Evolutionary conservation across 1,140 invertebrate genomes (phyloP), one percentile per base, ranked within the genome.

Genomic region (Notospermus geniculatus): DNA sequence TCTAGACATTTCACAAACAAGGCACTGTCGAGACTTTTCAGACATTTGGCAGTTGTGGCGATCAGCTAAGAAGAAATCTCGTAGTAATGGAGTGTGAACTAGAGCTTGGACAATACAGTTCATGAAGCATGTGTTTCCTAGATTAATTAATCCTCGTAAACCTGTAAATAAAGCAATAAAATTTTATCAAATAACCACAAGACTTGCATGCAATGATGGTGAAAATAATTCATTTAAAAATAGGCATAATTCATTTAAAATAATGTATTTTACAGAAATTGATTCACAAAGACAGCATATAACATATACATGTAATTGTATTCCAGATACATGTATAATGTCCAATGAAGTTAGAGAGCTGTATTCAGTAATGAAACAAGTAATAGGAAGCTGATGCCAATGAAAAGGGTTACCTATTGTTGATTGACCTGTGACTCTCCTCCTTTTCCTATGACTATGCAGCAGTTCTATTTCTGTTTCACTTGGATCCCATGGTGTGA

Each of bases 71-170:
- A 98, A 98, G 81, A 95, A 98, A 78, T 98, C 95, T 66, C 95
- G 82, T 57, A 99, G 82, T 22, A 97, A 80, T 1, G 95, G 95
- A 5, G 94, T 98, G 75, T 98, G 95, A 52, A 93, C 93, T 60
- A 99, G 77, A 1, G 92, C 90, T 84, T 98, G 96, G 9, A 98
- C 88, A 73, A 98, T 96, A 75, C 93, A 95, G 80, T 97, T 98
- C 92, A 98, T 97, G 78, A 98, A 98, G 82, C 96, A 99, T 0
- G 97, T 98, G 66, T 94, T 93, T n/a, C 96, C 95, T 67, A 98
- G 83, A 83, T 99, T 99, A 66, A 97, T 89, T 25, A 98, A 84
- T 1, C 96, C 96, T 64, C 95, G 84, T 32, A 81, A 64, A 64
- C 80, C 79, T 81, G 63, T 9, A 69, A 64, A 57, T 36, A 57